Percentiles rank a stretch among this genome's conserved stretches.
Evolutionary conservation across 1,140 invertebrate genomes (phyloP).

Genomic region (Ceratosolen solmsi): DNA sequence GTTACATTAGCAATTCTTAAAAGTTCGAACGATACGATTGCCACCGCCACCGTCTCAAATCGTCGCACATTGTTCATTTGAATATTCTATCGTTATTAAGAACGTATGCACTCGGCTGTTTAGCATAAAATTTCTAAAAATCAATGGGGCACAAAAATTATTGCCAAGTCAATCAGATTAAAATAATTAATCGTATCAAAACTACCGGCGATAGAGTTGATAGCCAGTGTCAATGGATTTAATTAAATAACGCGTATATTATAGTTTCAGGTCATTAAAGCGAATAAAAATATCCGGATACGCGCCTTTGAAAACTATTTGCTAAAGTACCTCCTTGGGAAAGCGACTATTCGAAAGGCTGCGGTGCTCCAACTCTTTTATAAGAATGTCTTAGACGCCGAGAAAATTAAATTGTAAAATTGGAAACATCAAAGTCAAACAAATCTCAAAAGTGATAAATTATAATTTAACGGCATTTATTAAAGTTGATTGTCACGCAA

Average conservation of each 20-base stretch:
- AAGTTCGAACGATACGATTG: too few relatives aligned
- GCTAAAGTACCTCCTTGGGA: neutral
- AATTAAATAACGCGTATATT: neutral
- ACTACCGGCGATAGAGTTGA: neutral
- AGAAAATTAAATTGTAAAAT: neutral
- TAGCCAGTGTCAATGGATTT: neutral
- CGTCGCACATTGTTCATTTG: too few relatives aligned
- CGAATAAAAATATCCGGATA: neutral
- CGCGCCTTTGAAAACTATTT: neutral
- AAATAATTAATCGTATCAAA: neutral
- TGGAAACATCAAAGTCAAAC: neutral
- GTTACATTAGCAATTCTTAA: too few relatives aligned
- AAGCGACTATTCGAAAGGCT: neutral
- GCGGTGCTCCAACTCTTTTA: neutral
- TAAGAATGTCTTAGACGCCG: neutral
- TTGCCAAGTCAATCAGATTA: neutral
- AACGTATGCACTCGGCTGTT: too few relatives aligned
- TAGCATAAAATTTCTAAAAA: too few relatives aligned
- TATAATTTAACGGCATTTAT: slow-evolving; percentile 19
- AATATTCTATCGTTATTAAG: too few relatives aligned
- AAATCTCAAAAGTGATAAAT: slow-evolving; percentile 13
- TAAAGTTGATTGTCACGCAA: slow-evolving; percentile 19
- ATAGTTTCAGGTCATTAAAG: neutral
- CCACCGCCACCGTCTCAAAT: too few relatives aligned
- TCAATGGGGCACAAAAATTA: neutral